A percentile compares a stretch with the other conserved stretches of the same genome.
These are phyloP conservation scores for Aphaenogaster floridana DNA, from an alignment of 1,140 invertebrate species.

Conservation along the genomic window DNA sequence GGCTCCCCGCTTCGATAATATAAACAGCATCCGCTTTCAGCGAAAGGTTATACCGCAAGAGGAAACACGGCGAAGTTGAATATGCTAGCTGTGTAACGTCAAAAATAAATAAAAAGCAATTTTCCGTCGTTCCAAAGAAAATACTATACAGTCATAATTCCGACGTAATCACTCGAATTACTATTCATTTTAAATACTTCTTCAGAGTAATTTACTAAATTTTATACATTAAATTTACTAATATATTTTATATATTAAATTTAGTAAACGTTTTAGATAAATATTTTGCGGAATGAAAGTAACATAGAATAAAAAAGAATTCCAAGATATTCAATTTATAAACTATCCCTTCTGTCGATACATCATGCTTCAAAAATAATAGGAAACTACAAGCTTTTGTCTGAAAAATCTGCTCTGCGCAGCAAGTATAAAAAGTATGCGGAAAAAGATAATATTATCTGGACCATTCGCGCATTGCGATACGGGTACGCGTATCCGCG, in stretches of 20 bases:
- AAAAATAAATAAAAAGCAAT: constrained; percentile 17
- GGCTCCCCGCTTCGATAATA: constrained; percentile 52
- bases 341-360: not conserved
- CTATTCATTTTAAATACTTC: not conserved
- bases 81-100: not conserved
- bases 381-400: not conserved
- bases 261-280: not conserved
- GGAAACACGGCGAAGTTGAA: not conserved
- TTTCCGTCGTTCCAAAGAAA: not conserved
- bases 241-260: not conserved
- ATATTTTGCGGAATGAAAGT: not conserved
- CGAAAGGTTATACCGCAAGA: constrained; percentile 13
- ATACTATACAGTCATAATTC: not conserved
- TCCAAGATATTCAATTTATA: not conserved
- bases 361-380: not conserved
- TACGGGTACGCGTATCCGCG: constrained; percentile 16
- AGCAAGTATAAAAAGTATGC: constrained; percentile 16
- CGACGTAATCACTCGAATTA: not conserved
- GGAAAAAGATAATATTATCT: constrained; percentile 13
- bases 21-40: constrained; percentile 61
- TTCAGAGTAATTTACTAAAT: not conserved
- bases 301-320: not conserved
- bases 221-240: not conserved
- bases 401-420: constrained; percentile 4
- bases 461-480: not conserved